Evolutionary conservation across 2,797 vertebrate genomes (phyloP), one percentile per base, ranked within the genome.

Genomic region (Periophthalmus magnuspinnatus): DNA sequence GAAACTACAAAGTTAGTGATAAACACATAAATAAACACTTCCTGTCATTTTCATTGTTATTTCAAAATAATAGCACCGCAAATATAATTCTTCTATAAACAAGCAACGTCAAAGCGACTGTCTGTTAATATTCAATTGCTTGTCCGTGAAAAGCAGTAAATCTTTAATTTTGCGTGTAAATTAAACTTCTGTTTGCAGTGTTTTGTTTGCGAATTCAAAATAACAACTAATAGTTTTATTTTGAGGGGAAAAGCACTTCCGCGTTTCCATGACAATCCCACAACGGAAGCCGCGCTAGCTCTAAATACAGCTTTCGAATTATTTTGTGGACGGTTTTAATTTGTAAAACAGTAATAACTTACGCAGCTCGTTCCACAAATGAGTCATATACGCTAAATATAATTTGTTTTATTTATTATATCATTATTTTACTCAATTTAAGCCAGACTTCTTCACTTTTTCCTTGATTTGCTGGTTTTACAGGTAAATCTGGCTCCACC

Each of bases 401-500:
- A 54, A 11, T 22, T 9, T 21, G 22, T 1, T 3, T 21, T 22
- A 54, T 48, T 21, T 9, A 54, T 21, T 2, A 21, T 10, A 4
- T 5, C 16, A 48, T 28, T 28, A 5, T 48, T 17, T 48, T 48
- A 9, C 2, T 22, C 3, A 22, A 13, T 56, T 56, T 6, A 56
- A 13, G 28, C 16, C 24, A 57, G 55, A 10, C 5, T 57, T 32
- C 24, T 57, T 16, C 4, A n/a, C 6, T 5, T 57, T 14, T 16
- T n/a, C 2, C 50, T 48, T 21, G 28, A 5, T 65, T 47, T n/a
- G 21, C 21, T 50, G 36, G n/a, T 17, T 24, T 7, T 5, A 10
- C 34, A n/a, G 19, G 19, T 19, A 60, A 68, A 86, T 83, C 87
- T 59, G 16, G 78, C 17, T 5, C 69, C 63, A 81, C 85, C 83